Percentiles rank a stretch among this genome's conserved stretches.
These are phyloP conservation scores for Ailurus styani DNA, from an alignment of 2,113 vertebrate genomes.

Conservation along the genomic window DNA sequence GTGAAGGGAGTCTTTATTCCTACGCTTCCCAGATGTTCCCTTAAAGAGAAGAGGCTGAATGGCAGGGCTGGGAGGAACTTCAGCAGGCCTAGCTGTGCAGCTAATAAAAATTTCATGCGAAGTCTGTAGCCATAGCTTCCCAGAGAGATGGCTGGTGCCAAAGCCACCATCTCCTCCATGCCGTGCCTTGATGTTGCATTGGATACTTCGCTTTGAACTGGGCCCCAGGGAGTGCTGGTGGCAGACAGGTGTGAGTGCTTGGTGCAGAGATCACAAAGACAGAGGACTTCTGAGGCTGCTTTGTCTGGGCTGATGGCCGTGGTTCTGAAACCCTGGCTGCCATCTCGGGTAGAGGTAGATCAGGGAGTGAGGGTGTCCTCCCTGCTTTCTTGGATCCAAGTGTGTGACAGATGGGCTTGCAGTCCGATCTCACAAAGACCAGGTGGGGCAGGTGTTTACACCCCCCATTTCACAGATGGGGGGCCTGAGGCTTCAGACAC, in stretches of 20 bases:
- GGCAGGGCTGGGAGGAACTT: background rate
- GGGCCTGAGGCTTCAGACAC: background rate
- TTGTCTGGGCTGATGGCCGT: no score
- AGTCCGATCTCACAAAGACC: background rate
- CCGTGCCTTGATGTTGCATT: background rate
- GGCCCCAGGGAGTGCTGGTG: background rate
- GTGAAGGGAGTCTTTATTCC: background rate
- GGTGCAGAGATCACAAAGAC: background rate
- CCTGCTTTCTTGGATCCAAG: background rate
- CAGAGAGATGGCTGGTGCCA: background rate
- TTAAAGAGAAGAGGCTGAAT: background rate
- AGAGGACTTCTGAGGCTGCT: background rate
- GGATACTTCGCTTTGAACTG: background rate
- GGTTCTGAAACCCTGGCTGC: background rate
- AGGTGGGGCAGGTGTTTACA: background rate
- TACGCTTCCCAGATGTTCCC: background rate
- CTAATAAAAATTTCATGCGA: background rate
- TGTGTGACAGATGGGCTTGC: no score
- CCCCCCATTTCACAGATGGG: background rate
- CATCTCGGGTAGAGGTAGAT: no score
- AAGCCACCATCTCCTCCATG: background rate
- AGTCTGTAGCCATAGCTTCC: background rate
- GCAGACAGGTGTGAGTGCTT: background rate
- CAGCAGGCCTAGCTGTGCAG: background rate
- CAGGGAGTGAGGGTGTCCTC: background rate